These are phyloP conservation scores for Coenonympha arcania DNA, from an alignment of 2,888 invertebrate species.

Conservation along the genomic window DNA sequence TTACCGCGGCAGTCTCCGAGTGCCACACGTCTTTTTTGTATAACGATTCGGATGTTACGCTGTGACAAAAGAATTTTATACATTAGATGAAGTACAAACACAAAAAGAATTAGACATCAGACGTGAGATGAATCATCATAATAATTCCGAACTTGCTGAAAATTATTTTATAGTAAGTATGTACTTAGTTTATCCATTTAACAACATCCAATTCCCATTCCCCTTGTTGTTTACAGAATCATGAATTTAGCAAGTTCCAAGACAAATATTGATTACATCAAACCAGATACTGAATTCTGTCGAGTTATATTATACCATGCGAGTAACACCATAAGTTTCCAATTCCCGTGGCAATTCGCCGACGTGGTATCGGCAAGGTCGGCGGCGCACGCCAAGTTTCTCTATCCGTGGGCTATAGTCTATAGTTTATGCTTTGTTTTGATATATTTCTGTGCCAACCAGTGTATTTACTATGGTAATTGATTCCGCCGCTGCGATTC, in stretches of 20 bases:
- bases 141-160: not conserved
- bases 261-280: constrained; percentile 11
- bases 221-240: not conserved
- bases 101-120: no score
- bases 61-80: no score
- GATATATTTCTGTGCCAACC: constrained; percentile 18
- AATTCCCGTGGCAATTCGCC: not conserved
- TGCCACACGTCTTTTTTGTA: no score
- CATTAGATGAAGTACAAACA: no score
- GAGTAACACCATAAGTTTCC: not conserved
- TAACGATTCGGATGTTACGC: no score
- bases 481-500: not conserved
- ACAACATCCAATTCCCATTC: not conserved
- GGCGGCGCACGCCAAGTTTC: constrained; percentile 25
- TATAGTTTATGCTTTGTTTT: constrained; percentile 11
- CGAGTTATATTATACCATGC: not conserved
- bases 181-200: not conserved
- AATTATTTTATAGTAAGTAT: not conserved
- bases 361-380: constrained; percentile 21
- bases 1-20: no score
- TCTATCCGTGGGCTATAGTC: constrained; percentile 8
- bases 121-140: not conserved
- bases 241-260: constrained; percentile 7
- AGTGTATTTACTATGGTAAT: not conserved
- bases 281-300: not conserved